Evolutionary conservation across 2,888 invertebrate species (phyloP), one percentile per base, ranked within the genome.

Genomic region (Polylopha cassiicola): DNA sequence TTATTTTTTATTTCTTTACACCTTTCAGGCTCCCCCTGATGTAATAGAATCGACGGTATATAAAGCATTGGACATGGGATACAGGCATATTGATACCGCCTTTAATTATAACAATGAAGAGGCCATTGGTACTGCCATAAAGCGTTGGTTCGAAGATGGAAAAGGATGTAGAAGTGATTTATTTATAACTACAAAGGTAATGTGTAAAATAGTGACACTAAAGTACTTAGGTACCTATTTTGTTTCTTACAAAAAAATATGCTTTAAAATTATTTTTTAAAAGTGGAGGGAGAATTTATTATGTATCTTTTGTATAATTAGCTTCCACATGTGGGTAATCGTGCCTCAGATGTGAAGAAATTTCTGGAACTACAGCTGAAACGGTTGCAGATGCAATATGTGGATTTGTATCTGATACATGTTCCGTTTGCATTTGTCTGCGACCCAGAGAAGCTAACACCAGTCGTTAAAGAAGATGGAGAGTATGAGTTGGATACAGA

Each of bases 171-270:
- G 94, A 41, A 88, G 90, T 54, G 92, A 94, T 30, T 74, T 94
- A 43, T 94, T 94, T 73, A 88, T 94, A 44, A 92, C 92, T 15
- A 92, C 94, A n/a, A 94, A 94, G 88, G 93, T 92, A 73, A 42
- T 22, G 16, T 16, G 14, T 18, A 28, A n/a, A n/a, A n/a, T n/a
- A n/a, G n/a, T n/a, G n/a, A n/a, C n/a, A n/a, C n/a, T n/a, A n/a
- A n/a, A n/a, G n/a, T n/a, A n/a, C n/a, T n/a, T n/a, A n/a, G n/a
- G n/a, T n/a, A n/a, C n/a, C n/a, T n/a, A n/a, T n/a, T n/a, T n/a
- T n/a, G n/a, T n/a, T n/a, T n/a, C n/a, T n/a, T n/a, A n/a, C n/a
- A n/a, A n/a, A n/a, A n/a, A n/a, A n/a, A n/a, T n/a, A n/a, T n/a
- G n/a, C n/a, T n/a, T n/a, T n/a, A n/a, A n/a, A n/a, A n/a, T n/a